These are phyloP conservation scores for Sterrhoptilus dennistouni DNA, from an alignment of 2,113 vertebrate species.

Conservation along the genomic window DNA sequence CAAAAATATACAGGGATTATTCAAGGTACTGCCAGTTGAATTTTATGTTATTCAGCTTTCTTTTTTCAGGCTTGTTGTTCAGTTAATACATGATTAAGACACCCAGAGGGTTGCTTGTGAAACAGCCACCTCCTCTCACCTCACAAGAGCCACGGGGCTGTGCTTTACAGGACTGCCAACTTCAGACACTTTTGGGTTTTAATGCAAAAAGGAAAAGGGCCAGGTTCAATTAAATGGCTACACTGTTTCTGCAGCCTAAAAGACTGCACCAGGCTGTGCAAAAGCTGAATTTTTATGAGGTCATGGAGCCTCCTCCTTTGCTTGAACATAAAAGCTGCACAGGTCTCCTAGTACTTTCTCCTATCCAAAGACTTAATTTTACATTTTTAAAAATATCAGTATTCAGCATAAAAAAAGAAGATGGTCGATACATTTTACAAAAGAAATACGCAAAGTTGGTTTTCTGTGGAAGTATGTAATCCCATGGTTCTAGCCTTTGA, in stretches of 20 bases:
- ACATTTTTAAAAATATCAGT: background rate
- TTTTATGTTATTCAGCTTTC: background rate
- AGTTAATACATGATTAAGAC: background rate
- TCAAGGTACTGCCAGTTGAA: background rate
- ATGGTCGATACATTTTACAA: background rate
- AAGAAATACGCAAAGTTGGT: background rate
- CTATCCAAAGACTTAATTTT: background rate
- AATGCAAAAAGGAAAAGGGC: background rate
- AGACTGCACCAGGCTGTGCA: background rate
- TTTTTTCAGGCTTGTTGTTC: constrained; percentile 14
- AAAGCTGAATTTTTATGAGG: background rate
- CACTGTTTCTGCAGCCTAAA: background rate
- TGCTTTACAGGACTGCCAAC: background rate
- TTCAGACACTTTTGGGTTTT: background rate
- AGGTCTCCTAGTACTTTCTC: background rate
- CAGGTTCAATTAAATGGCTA: background rate
- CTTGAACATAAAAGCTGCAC: background rate
- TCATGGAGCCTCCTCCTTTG: background rate
- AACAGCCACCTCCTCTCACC: background rate
- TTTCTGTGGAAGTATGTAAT: background rate
- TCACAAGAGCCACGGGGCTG: background rate
- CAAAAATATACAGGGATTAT: background rate
- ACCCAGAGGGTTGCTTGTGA: background rate
- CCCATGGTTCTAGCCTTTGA: background rate
- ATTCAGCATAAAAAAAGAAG: background rate